Conservation (phyloP, 2,797 vertebrate species). For the Neosalanx taihuensis region DNA sequence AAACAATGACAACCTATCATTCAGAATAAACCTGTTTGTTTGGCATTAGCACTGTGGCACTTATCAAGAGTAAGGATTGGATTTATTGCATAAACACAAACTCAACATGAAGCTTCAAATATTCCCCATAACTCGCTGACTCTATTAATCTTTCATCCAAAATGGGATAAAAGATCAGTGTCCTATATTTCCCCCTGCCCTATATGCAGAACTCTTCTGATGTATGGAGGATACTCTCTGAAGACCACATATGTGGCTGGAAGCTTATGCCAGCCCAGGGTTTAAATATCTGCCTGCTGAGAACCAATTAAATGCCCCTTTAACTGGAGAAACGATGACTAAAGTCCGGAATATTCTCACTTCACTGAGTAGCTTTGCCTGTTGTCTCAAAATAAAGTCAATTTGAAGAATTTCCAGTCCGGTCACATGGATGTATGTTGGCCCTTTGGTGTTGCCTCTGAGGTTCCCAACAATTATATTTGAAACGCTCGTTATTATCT, state of each 20-base stretch:
- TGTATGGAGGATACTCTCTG: neutral
- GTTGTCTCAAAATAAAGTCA: neutral
- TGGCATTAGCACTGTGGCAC: neutral
- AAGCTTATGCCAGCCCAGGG: neutral
- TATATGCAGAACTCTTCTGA: neutral
- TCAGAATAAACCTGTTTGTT: neutral
- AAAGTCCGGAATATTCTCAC: neutral
- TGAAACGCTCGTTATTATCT: neutral
- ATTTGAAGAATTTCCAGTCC: neutral
- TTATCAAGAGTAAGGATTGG: neutral
- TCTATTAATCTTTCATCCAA: neutral
- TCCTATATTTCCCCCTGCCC: constrained; percentile 1
- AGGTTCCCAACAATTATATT: neutral
- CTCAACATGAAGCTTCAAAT: neutral
- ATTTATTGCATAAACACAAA: neutral
- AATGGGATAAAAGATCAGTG: neutral
- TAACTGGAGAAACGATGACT: neutral
- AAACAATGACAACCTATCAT: neutral
- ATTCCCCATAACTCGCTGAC: neutral
- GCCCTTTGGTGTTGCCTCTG: neutral
- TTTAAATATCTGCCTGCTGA: constrained; percentile 1
- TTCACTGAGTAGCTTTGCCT: neutral
- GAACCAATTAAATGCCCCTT: constrained; percentile 4
- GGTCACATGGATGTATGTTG: neutral
- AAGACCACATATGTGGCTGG: neutral